Evolutionary conservation across 2,888 invertebrate genomes (phyloP).

Genomic region (Lypha dubia): DNA sequence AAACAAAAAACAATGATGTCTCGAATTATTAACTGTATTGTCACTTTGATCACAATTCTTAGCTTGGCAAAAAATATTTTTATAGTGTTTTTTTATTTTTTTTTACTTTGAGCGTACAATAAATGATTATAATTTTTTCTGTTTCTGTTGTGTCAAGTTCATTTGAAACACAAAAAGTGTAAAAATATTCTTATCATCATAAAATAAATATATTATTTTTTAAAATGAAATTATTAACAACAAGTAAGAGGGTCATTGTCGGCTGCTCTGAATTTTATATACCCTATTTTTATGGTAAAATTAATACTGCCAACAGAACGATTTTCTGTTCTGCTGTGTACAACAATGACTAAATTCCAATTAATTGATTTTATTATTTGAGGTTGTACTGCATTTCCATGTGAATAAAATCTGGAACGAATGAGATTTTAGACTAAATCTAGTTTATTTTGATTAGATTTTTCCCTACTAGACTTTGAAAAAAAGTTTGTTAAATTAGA

Average conservation of each 20-base stretch:
- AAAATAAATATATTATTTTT: constrained; percentile 20
- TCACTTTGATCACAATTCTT: constrained; percentile 30
- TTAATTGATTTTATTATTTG: too few species aligned
- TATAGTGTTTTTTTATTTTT: constrained; percentile 38
- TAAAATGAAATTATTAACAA: constrained; percentile 24
- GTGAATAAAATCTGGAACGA: too few species aligned
- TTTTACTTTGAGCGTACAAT: constrained; percentile 36
- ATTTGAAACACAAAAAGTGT: constrained; percentile 41
- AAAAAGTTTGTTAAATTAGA: too few species aligned
- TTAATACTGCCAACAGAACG: too few species aligned
- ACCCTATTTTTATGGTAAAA: too few species aligned
- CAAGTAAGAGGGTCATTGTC: neutral
- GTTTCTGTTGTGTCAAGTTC: constrained; percentile 65
- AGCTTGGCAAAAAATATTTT: constrained; percentile 11
- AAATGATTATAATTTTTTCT: constrained; percentile 44
- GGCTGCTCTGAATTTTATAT: neutral
- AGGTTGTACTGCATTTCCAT: too few species aligned
- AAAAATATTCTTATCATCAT: constrained; percentile 56
- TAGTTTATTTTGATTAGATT: too few species aligned
- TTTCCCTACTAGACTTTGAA: too few species aligned
- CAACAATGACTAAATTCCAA: too few species aligned
- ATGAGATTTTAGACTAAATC: too few species aligned
- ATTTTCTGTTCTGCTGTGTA: too few species aligned
- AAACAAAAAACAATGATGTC: constrained; percentile 16
- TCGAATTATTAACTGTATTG: neutral